Evolutionary conservation across 2,888 invertebrate genomes (phyloP), one percentile per base, ranked within the genome.

Genomic region (Drosophila falleni): DNA sequence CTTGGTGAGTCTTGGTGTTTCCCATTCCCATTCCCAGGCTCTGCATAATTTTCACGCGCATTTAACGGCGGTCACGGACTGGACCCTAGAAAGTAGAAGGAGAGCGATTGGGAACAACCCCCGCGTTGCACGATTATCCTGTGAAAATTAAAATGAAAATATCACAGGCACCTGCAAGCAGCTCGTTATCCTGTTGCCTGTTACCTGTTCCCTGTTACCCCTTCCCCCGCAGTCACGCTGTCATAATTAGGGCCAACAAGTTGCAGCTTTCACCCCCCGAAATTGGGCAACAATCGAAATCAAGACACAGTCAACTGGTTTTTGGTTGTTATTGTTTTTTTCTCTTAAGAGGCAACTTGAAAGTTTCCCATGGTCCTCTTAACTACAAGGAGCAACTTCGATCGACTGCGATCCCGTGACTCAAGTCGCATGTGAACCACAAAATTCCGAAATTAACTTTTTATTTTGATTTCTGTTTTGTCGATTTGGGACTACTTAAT

Each of bases 11-110:
- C n/a, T n/a, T n/a, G n/a, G n/a, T 72, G 73, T 13, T 35, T 11
- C 1, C n/a, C 6, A 3, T 46, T n/a, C n/a, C 35, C 42, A 31
- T 71, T 56, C 41, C 78, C 69, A 73, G 65, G 44, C 64, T 54
- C 60, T 75, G 84, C 78, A 88, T 83, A 86, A 86, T 67, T 84
- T 86, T 82, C 89, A 86, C 86, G 86, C 80, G 74, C 64, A 70
- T 75, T 76, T 74, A 70, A 56, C 50, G 31, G 51, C 59, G 70
- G 51, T 71, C 72, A 68, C 72, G 55, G 44, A 19, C 44, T 47
- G 42, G 33, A 33, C 37, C 11, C 53, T 59, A 33, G 19, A 41
- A 47, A 33, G n/a, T 0, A 29, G 5, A 15, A 33, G n/a, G 0
- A 29, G 5, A 15, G 13, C 26, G 19, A 37, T 39, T 44, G 42